These are phyloP conservation scores for Tachina fera DNA, from an alignment of 2,888 invertebrate species.

Conservation along the genomic window DNA sequence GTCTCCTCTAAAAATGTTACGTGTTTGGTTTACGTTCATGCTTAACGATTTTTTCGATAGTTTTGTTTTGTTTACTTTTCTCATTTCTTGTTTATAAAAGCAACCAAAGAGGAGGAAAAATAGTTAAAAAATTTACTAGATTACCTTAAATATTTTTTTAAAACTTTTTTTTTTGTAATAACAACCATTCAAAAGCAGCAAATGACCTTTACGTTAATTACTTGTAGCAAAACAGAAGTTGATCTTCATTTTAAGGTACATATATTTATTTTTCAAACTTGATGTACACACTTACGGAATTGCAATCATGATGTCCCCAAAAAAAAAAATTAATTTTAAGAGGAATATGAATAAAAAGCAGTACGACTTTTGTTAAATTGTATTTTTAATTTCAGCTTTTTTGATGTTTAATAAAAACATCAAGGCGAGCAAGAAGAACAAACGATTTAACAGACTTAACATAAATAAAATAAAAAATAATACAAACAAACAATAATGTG, in stretches of 20 bases:
- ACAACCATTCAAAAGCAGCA: constrained; percentile 32
- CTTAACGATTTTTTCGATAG: neutral
- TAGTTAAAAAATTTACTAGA: constrained; percentile 13
- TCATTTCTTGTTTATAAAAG: no score
- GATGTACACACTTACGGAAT: constrained; percentile 22
- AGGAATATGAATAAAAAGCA: neutral
- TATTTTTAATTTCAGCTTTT: constrained; percentile 27
- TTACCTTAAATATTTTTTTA: neutral
- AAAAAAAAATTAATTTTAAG: constrained; percentile 12
- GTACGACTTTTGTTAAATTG: constrained; percentile 51
- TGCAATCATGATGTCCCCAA: constrained; percentile 13
- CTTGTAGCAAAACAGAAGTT: constrained; percentile 46
- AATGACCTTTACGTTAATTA: constrained; percentile 69
- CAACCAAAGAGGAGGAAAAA: neutral
- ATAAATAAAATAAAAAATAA: neutral
- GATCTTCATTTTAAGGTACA: neutral
- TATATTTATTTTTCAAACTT: constrained; percentile 25
- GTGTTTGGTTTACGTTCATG: constrained; percentile 27
- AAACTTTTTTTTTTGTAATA: neutral
- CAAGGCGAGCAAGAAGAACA: constrained; percentile 26
- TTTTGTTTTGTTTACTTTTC: neutral
- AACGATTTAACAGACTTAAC: constrained; percentile 4
- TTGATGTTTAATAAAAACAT: constrained; percentile 32
- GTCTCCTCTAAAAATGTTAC: neutral
- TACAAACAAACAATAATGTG: constrained; percentile 43